Base-by-base conservation (phyloP, 2,113 vertebrate species). In the Otus sunia region DNA sequence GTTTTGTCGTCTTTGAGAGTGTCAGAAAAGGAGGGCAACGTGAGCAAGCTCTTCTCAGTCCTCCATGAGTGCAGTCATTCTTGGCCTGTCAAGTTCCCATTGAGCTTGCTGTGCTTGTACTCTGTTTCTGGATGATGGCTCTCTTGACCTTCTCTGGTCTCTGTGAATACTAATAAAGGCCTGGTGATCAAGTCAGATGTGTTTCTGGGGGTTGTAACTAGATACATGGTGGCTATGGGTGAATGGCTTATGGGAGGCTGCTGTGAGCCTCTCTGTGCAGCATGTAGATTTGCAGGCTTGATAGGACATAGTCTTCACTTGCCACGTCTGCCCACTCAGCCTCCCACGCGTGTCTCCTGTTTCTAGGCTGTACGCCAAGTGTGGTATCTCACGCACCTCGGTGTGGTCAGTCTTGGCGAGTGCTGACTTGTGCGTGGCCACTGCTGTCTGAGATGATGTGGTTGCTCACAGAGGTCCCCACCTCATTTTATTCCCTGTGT, bases 71-170 rank as follows among this genome's bases (percentile, higher is more conserved):
- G 58, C 80, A 63, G 86, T 73, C 53, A 87, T 95, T 94, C 92
- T 92, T 91, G 92, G 71, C 80, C 81, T 95, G 81, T 94, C 80
- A 95, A 83, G 58, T 90, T 96, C 68, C 78, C 23, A 67, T 52
- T 85, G 89, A 95, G 81, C 45, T 91, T 0, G 0, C 63, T 66
- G 18, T 75, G 73, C 69, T 87, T 82, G 60, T 82, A 69, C 39
- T 75, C 74, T 90, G 18, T 91, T 95, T 55, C 74, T 95, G 47
- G n/a, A 17, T 86, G 92, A 94, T 92, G 89, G 27, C 83, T 95
- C 77, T 95, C 86, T 91, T 96, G 95, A 96, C 91, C 95, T 96
- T 93, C 74, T 92, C 41, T 91, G 88, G 68, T 96, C 86, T 78
- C 59, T 75, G 13, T 87, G 66, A 91, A 66, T 92, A 67, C 41